These are phyloP conservation scores for Myanophis thanlyinensis DNA, from an alignment of 2,113 vertebrate genomes.

Conservation along the genomic window DNA sequence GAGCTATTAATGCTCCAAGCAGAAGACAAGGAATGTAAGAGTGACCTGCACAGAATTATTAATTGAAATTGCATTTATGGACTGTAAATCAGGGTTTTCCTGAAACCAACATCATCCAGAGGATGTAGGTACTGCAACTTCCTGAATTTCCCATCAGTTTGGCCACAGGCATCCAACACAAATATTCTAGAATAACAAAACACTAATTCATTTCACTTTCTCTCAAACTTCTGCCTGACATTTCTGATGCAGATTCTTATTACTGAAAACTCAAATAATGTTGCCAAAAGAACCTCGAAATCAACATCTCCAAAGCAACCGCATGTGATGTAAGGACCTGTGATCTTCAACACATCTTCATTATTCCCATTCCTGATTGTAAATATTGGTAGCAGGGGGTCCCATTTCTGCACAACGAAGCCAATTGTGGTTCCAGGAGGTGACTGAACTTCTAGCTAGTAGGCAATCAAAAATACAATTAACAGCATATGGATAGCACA, in stretches of 20 bases:
- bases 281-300: slow-evolving; percentile 73
- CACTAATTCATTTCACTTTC: not conserved
- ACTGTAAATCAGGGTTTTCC: not conserved
- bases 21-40: not conserved
- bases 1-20: not conserved
- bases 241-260: slow-evolving; percentile 22
- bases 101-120: not conserved
- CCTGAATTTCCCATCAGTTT: not conserved
- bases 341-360: slow-evolving; percentile 77
- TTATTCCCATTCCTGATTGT: slow-evolving; percentile 75
- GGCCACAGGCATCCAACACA: not conserved
- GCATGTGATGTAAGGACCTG: slow-evolving; percentile 74
- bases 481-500: not conserved
- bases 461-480: slow-evolving; percentile 35
- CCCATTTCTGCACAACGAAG: slow-evolving; percentile 78
- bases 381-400: slow-evolving; percentile 78
- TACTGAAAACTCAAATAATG: not conserved
- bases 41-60: not conserved
- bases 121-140: not conserved
- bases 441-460: slow-evolving; percentile 78
- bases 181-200: not conserved
- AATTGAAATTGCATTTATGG: not conserved
- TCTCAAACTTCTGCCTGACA: not conserved
- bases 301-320: slow-evolving; percentile 78
- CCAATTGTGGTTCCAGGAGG: slow-evolving; percentile 75